Evolutionary conservation across 2,797 vertebrate genomes (phyloP).

Genomic region (Aphelocoma californica): DNA sequence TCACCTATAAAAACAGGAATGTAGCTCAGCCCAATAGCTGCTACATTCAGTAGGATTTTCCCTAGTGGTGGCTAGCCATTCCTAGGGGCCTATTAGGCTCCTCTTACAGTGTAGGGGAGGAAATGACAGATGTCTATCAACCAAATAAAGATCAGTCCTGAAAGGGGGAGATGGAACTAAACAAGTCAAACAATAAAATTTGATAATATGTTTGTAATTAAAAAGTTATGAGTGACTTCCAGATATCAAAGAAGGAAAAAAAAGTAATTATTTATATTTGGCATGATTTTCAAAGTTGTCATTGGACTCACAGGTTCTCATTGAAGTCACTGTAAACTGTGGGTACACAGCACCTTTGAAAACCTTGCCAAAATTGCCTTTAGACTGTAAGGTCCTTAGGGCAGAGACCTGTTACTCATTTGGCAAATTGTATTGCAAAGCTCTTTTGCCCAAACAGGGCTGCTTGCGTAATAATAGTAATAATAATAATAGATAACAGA

Average conservation of each 20-base stretch:
- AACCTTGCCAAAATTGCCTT: conserved; percentile 51
- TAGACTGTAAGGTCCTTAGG: conserved; percentile 28
- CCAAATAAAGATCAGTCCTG: not conserved
- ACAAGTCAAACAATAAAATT: not conserved
- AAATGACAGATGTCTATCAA: not conserved
- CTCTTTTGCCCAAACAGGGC: conserved; percentile 36
- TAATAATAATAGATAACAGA: conserved; percentile 63
- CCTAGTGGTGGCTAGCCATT: not conserved
- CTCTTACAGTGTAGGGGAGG: not conserved
- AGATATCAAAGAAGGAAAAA: conserved; percentile 25
- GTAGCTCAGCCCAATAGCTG: not conserved
- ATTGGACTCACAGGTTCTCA: conserved; percentile 14
- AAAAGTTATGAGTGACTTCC: conserved; percentile 35
- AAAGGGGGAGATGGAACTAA: not conserved
- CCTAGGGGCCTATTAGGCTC: not conserved
- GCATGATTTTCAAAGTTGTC: conserved; percentile 62
- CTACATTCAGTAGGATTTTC: not conserved
- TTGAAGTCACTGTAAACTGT: conserved; percentile 47
- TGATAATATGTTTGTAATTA: conserved; percentile 36
- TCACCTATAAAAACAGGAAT: not conserved
- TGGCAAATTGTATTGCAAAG: conserved; percentile 38
- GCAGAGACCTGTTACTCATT: conserved; percentile 61
- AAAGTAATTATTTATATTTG: conserved; percentile 35
- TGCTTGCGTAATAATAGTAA: conserved; percentile 8
- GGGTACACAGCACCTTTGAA: conserved; percentile 57